These are phyloP conservation scores for Cairina moschata DNA, from an alignment of 2,113 vertebrate species.

Conservation along the genomic window DNA sequence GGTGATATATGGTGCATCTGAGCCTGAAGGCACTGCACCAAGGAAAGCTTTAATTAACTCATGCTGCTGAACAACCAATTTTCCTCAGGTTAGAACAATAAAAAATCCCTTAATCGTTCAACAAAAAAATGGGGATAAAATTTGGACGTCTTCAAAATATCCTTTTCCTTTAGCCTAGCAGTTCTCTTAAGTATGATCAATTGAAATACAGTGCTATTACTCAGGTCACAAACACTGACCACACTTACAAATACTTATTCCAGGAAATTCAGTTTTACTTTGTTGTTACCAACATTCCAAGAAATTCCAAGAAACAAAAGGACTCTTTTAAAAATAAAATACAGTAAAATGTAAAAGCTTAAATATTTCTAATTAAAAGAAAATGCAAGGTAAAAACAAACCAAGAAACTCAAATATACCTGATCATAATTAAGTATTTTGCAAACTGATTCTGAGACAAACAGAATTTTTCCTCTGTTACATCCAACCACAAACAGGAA, in stretches of 20 bases:
- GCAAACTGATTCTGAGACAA: constrained; percentile 90
- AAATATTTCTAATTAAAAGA: background rate
- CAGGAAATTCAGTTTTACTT: background rate
- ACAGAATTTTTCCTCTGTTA: constrained; percentile 91
- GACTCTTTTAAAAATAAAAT: background rate
- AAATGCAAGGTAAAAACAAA: background rate
- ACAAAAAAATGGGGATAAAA: background rate
- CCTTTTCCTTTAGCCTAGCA: background rate
- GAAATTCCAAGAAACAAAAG: background rate
- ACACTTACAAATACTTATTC: background rate
- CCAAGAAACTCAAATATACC: constrained; percentile 63
- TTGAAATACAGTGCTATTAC: background rate
- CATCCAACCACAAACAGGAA: constrained; percentile 94
- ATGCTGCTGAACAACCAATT: background rate
- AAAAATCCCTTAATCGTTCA: background rate
- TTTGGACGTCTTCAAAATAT: constrained; percentile 12
- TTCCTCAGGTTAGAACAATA: background rate
- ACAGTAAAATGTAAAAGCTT: background rate
- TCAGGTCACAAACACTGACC: background rate
- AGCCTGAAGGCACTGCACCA: background rate
- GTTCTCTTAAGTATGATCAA: background rate
- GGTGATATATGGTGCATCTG: accelerated
- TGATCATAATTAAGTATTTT: constrained; percentile 91
- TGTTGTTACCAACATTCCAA: background rate
- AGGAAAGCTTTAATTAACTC: constrained; percentile 18